phyloP scores from a whole-genome alignment of 2,888 invertebrate genomes.

The Synergus gifuensis region DNA sequence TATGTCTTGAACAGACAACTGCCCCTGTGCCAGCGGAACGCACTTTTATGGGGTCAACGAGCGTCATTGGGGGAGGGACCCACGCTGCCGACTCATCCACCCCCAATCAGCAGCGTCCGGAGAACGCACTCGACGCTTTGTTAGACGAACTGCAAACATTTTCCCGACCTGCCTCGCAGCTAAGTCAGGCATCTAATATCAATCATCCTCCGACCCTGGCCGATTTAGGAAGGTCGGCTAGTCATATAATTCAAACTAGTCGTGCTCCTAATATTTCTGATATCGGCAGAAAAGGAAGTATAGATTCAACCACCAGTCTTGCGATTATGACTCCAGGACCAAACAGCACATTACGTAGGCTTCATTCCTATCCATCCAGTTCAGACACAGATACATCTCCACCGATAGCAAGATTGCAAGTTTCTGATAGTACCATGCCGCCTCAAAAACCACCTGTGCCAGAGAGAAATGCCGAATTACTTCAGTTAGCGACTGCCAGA shows the following conservation, averaged over 20 bases:
- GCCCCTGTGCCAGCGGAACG: constrained; percentile 82
- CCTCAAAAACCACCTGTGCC: constrained; percentile 86
- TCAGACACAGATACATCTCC: constrained; percentile 90
- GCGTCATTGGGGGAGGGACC: constrained; percentile 82
- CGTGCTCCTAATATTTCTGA: constrained; percentile 79
- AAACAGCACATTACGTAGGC: constrained; percentile 83
- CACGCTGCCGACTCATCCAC: constrained; percentile 80
- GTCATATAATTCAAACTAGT: constrained; percentile 76
- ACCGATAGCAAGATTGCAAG: constrained; percentile 83
- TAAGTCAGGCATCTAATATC: constrained; percentile 66
- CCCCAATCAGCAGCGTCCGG: constrained; percentile 85
- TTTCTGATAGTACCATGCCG: constrained; percentile 67
- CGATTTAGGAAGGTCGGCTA: constrained; percentile 79
- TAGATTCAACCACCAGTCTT: constrained; percentile 79
- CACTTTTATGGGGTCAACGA: constrained; percentile 81
- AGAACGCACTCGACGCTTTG: constrained; percentile 98
- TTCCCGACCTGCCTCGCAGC: constrained; percentile 83
- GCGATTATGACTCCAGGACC: constrained; percentile 61
- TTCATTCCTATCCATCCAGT: constrained; percentile 92
- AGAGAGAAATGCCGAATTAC: constrained; percentile 88
- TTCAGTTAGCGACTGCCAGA: constrained; percentile 85
- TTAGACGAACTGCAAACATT: constrained; percentile 95
- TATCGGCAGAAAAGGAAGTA: constrained; percentile 80
- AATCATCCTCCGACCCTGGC: constrained; percentile 73
- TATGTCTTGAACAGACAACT: constrained; percentile 74